Base-by-base conservation (phyloP, 2,888 invertebrate genomes). In the Hydriomena furcata region DNA sequence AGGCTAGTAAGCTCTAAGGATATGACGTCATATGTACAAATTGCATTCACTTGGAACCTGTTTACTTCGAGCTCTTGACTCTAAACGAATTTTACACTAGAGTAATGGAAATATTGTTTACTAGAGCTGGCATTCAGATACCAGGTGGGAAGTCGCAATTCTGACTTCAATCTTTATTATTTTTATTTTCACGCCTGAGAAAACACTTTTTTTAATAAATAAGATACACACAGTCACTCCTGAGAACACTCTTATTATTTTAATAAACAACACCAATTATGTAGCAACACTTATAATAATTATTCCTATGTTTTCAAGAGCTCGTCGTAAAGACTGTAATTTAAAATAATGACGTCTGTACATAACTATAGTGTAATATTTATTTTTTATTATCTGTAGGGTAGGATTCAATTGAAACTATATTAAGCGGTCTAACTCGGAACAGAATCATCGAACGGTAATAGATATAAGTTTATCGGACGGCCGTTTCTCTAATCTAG, bases 1-100 rank as follows among this genome's bases (percentile, higher is more conserved):
- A 89, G 86, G 88, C 88, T 88, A 86, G 84, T 89, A 90, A 90
- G 89, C 89, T 90, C 89, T 88, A 88, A 84, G 87, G 89, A 89
- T 90, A 90, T 89, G 89, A 88, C 80, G 79, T 82, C 80, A 83
- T 84, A 84, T 82, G 75, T 84, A 87, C 84, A 86, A 72, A 72
- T 76, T 71, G 66, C 67, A 68, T 52, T 52, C 35, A 17, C 72
- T 62, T 70, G 66, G 64, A 68, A 72, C 63, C 54, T 54, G 55
- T 40, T 66, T 62, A 71, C 63, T 63, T 62, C 64, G 66, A 70
- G 63, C 60, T 60, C 55, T 53, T 34, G 50, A 43, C 55, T 54
- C 40, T 31, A 44, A 40, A 27, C 17, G 11, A 42, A 38, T 28
- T 24, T 17, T 12, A 35, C 23, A 17, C 28, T 31, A 27, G 32